Conservation (phyloP, 2,113 vertebrate species). For the Nothoprocta perdicaria region DNA sequence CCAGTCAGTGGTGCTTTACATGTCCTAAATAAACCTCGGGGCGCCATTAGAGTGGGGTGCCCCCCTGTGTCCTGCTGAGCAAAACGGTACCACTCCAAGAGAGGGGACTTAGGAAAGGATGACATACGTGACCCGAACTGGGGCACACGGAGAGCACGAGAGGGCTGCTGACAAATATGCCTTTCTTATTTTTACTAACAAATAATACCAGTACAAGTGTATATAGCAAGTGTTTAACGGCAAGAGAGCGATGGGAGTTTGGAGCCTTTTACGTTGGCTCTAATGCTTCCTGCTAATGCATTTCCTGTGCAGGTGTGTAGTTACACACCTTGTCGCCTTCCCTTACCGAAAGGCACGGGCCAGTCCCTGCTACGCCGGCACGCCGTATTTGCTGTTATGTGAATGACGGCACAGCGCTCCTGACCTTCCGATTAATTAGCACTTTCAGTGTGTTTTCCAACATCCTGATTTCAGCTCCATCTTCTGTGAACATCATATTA, state of each 20-base stretch:
- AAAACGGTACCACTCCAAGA: background rate
- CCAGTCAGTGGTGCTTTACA: too few relatives aligned
- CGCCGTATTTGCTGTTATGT: background rate
- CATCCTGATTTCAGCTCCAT: background rate
- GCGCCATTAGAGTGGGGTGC: background rate
- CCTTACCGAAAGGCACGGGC: background rate
- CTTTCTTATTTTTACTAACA: background rate
- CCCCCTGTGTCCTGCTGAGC: too few relatives aligned
- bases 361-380: background rate
- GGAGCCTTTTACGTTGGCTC: background rate
- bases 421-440: slow-evolving; percentile 54
- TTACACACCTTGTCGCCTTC: slow-evolving; percentile 32
- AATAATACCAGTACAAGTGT: background rate
- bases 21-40: background rate
- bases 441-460: background rate
- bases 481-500: background rate
- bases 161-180: rapidly evolving
- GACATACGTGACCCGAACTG: rapidly evolving
- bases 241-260: background rate
- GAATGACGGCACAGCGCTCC: background rate
- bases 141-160: background rate
- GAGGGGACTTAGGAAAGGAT: background rate
- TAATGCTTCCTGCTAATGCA: background rate
- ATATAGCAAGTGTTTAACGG: background rate
- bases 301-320: background rate